Conservation (phyloP, 2,113 vertebrate genomes). For the Centropristis striata region DNA sequence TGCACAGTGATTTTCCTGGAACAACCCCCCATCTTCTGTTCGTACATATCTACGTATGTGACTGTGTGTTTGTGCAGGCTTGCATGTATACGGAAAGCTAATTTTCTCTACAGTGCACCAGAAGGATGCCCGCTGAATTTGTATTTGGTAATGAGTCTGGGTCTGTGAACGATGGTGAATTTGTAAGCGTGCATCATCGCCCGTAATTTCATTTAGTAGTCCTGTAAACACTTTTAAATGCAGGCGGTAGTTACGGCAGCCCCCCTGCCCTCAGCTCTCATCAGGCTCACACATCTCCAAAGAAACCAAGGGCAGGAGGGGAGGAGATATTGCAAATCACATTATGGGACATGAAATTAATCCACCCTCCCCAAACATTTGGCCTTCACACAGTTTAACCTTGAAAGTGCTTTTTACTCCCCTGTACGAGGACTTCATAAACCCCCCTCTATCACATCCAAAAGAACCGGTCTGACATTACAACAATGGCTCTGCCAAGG, state of each 20-base stretch:
- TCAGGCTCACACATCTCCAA: constrained; percentile 69
- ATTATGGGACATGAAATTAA: constrained; percentile 84
- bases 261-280: constrained; percentile 59
- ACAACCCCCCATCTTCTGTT: constrained; percentile 22
- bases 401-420: constrained; percentile 74
- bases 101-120: constrained; percentile 43
- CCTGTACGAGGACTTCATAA: constrained; percentile 55
- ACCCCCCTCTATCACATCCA: constrained; percentile 42
- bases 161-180: constrained; percentile 64
- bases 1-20: constrained; percentile 49
- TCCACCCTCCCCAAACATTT: constrained; percentile 78
- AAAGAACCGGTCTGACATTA: constrained; percentile 69
- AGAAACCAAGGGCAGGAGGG: constrained; percentile 78
- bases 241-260: constrained; percentile 45
- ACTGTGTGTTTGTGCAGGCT: constrained; percentile 23
- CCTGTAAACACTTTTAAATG: constrained; percentile 73
- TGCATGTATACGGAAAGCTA: constrained; percentile 27
- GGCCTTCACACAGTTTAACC: constrained; percentile 80
- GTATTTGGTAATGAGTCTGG: constrained; percentile 65
- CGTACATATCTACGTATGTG: constrained; percentile 37
- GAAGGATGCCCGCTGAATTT: constrained; percentile 62
- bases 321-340: constrained; percentile 80
- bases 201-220: constrained; percentile 71
- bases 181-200: constrained; percentile 66
- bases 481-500: constrained; percentile 72